Percentiles rank a stretch among this genome's conserved stretches.
Conservation (phyloP, 92 coral and sea anemone genomes). For the Nematostella vectensis region DNA sequence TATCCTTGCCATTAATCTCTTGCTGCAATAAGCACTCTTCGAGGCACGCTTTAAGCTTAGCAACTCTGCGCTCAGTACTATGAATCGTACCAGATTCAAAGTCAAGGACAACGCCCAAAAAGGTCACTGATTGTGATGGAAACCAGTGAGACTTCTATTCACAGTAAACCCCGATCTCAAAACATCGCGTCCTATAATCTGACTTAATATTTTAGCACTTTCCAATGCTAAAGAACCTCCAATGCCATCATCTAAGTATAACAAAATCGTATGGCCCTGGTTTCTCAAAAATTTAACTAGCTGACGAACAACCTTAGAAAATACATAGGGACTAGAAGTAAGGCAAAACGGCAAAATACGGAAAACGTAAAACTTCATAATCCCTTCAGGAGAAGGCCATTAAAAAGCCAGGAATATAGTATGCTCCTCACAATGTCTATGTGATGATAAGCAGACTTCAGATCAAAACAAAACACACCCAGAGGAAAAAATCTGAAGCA, state of each 20-base stretch:
- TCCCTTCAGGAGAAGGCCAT: conserved; percentile 23
- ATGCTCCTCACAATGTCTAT: conserved; percentile 47
- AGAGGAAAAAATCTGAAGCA: conserved; percentile 31
- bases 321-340: conserved; percentile 39
- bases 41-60: conserved; percentile 32
- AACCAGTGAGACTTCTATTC: conserved; percentile 31
- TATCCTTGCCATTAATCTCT: conserved; percentile 1
- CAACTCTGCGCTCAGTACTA: conserved; percentile 23
- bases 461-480: conserved; percentile 33
- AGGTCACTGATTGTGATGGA: conserved; percentile 24
- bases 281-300: conserved; percentile 39
- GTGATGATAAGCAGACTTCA: conserved; percentile 50
- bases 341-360: conserved; percentile 37
- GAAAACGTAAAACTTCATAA: conserved; percentile 23
- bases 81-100: conserved; percentile 25
- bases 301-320: conserved; percentile 41
- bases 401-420: conserved; percentile 30
- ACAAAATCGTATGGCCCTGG: conserved; percentile 6
- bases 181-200: conserved; percentile 19
- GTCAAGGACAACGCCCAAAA: conserved; percentile 31
- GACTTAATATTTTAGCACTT: conserved; percentile 17
- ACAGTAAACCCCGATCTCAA: conserved; percentile 35
- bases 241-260: conserved; percentile 33
- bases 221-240: conserved; percentile 15
- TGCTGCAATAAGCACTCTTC: conserved; percentile 4